Base-by-base conservation (phyloP, 2,888 invertebrate genomes). In the Nysson spinosus region DNA sequence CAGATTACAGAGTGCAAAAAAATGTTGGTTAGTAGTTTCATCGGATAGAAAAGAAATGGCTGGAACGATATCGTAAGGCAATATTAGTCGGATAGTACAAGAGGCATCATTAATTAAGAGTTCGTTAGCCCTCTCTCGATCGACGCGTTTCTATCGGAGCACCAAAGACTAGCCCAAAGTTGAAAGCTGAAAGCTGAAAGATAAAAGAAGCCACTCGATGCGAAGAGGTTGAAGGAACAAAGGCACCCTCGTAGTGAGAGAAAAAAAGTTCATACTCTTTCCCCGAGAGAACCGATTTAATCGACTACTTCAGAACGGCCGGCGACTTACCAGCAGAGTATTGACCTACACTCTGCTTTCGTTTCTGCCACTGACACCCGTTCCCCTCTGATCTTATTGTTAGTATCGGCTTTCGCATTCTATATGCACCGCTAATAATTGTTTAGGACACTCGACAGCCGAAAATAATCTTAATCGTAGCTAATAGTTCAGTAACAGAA, bases 241-340 rank as follows among this genome's bases (percentile, higher is more conserved):
- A 60, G 40, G 34, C n/a, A n/a, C n/a, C n/a, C n/a, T n/a, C n/a
- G 34, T 9, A 12, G 5, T 12, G 43, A 42, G 32, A 26, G 26
- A 6, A 11, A 17, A 19, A 17, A 5, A 40, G 44, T 24, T 28
- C 35, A 22, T 30, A 24, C 12, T 39, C 46, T 49, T 63, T 50
- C n/a, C 26, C 19, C 30, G 12, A 11, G 20, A n/a, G 34, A 60
- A 44, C 68, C 72, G 56, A 68, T 68, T 60, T 43, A 50, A 72
- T 72, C 60, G 68, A 54, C 60, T 51, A 16, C 43, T 40, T 28
- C 28, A 61, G 24, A 14, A 57, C 7, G 46, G 54, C 20, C 39
- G 37, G 22, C 47, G 17, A 17, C 30, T 49, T 34, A 50, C 39
- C 54, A 50, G 19, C 9, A 30, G 46, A 47, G 37, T 35, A 56